Evolutionary conservation across 1,140 invertebrate species (phyloP).

Genomic region (Mercenaria mercenaria): DNA sequence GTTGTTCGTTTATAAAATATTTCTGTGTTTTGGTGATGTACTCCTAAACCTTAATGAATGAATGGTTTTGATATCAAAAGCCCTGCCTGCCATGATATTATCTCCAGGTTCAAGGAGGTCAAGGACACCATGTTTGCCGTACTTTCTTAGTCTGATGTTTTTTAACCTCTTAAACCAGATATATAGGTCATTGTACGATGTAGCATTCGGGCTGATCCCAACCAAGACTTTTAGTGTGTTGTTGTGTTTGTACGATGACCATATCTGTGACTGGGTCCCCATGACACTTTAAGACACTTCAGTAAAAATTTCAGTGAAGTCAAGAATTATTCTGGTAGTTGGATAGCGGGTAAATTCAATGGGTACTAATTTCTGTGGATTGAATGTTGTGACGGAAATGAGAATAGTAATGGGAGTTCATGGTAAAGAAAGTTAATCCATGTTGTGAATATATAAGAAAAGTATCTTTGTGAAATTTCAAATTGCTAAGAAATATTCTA

Average conservation of each 20-base stretch:
- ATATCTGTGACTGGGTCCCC: conserved; percentile 43
- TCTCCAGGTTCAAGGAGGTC: conserved; percentile 84
- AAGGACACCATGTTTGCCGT: conserved; percentile 81
- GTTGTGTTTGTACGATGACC: conserved; percentile 83
- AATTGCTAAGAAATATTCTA: background rate
- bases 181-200: conserved; percentile 85
- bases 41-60: too few species aligned
- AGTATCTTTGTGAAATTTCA: background rate
- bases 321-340: conserved; percentile 50
- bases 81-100: conserved; percentile 85
- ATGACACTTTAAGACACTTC: conserved; percentile 36
- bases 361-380: conserved; percentile 51
- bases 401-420: conserved; percentile 25
- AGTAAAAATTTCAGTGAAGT: conserved; percentile 68
- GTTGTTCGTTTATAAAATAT: too few species aligned
- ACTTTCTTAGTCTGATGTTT: conserved; percentile 82
- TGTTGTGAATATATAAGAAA: conserved; percentile 61
- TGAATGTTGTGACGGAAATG: background rate
- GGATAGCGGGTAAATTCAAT: conserved; percentile 53
- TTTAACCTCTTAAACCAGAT: conserved; percentile 83
- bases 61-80: conserved; percentile 84
- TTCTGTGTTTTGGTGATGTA: too few species aligned
- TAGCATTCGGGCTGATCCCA: conserved; percentile 84
- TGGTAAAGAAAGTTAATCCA: conserved; percentile 51
- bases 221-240: conserved; percentile 85